Conservation (phyloP, 2,888 invertebrate genomes). For the Pomacea canaliculata region DNA sequence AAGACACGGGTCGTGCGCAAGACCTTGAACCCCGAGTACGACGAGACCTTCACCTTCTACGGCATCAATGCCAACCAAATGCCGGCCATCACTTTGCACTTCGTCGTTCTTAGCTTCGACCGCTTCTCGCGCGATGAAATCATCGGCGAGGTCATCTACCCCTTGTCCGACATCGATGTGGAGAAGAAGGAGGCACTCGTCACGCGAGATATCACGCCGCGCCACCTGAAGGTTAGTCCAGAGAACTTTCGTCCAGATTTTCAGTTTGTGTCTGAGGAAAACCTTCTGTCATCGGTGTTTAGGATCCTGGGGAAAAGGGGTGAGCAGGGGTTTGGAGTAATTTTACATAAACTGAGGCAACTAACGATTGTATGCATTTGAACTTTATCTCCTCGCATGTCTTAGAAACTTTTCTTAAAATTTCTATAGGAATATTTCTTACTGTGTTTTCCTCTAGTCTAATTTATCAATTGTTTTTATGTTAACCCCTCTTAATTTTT, state of each 20-base stretch:
- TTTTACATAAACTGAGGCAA: too few species aligned
- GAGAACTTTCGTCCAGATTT: background rate
- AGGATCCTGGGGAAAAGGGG: too few species aligned
- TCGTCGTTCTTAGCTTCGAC: constrained; percentile 78
- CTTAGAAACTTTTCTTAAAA: too few species aligned
- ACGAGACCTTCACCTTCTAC: constrained; percentile 99
- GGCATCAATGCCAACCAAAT: constrained; percentile 82
- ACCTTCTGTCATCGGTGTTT: too few species aligned
- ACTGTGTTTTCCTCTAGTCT: too few species aligned
- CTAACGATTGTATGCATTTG: too few species aligned
- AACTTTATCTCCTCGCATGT: too few species aligned
- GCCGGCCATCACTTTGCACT: constrained; percentile 86
- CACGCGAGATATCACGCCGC: constrained; percentile 89
- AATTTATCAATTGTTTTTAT: too few species aligned
- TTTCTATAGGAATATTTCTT: too few species aligned
- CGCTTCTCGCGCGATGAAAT: constrained; percentile 98
- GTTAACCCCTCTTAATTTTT: too few species aligned
- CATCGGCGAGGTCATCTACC: constrained; percentile 94
- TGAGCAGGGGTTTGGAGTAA: too few species aligned
- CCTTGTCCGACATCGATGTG: constrained; percentile 60
- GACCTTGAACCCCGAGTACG: constrained; percentile 95
- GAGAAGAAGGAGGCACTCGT: constrained; percentile 71
- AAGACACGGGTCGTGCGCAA: constrained; percentile 96
- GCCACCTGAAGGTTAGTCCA: constrained; percentile 85
- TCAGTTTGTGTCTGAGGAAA: too few species aligned